A percentile compares a stretch with the other conserved stretches of the same genome.
These are phyloP conservation scores for Drosophila paranaensis DNA, from an alignment of 2,888 invertebrate genomes.

Conservation along the genomic window DNA sequence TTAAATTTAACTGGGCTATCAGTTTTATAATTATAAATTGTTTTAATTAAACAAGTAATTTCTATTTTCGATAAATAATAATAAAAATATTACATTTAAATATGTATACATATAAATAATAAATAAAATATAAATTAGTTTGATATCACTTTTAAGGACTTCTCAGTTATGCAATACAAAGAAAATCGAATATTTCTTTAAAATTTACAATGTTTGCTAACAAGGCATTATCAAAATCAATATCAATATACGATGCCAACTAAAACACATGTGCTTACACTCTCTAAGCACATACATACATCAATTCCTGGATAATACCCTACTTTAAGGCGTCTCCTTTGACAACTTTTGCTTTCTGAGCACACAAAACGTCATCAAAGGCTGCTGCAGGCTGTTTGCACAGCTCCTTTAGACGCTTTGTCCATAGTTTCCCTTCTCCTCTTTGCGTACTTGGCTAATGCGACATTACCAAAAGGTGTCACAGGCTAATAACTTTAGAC, in stretches of 20 bases:
- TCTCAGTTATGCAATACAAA: background rate
- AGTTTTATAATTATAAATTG: background rate
- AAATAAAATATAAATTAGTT: background rate
- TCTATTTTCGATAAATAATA: background rate
- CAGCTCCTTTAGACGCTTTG: conserved; percentile 17
- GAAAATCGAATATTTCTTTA: too few relatives aligned
- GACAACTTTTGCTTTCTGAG: conserved; percentile 49
- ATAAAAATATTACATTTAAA: too few relatives aligned
- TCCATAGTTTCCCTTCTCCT: background rate
- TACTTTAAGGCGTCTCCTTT: conserved; percentile 2
- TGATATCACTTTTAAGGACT: background rate
- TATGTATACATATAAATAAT: too few relatives aligned
- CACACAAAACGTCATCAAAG: conserved; percentile 15
- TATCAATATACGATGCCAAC: background rate
- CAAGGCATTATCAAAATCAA: background rate
- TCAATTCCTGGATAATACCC: conserved; percentile 12
- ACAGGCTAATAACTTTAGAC: conserved; percentile 71
- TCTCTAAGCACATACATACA: conserved; percentile 2
- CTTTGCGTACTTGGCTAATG: conserved; percentile 48
- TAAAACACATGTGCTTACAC: background rate
- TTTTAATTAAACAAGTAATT: background rate
- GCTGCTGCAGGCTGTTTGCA: conserved; percentile 43
- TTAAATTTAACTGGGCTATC: conserved; percentile 1
- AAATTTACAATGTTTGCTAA: background rate
- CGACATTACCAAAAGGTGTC: conserved; percentile 68